Base-by-base conservation (phyloP, 2,797 vertebrate species). In the Onychomys arenicola region DNA sequence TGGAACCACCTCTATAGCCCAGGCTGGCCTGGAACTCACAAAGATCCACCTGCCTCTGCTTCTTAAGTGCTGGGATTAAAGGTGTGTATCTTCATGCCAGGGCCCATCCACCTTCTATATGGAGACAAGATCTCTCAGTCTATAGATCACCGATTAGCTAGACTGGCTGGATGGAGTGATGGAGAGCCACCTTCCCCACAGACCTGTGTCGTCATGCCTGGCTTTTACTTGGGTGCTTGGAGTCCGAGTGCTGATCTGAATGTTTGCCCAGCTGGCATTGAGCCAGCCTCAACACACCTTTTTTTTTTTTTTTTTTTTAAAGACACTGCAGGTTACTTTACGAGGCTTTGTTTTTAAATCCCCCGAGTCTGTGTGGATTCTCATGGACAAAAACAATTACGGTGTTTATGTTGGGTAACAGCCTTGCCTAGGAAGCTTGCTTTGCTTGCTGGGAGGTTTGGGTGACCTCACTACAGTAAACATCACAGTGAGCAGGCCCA, bases 381-480 rank as follows among this genome's bases (percentile, higher is more conserved):
- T 85, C 78, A 63, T 8, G 6, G 40, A 90, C 71, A 85, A 77
- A 96, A 96, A 82, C 43, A 57, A 95, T 94, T 91, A 61, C 69
- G 16, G 80, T 93, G 90, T 37, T 91, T 71, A 4, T 37, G 61
- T 71, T 81, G 87, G 87, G 90, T 25, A 76, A 63, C 27, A 21
- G 63, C 82, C 76, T 59, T 92, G 90, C 61, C 81, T 10, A 69
- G n/a, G 81, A 52, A 57, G 95, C 29, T 78, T 17, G 43, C 93
- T 76, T 75, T 59, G 85, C 94, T 82, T 81, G 83, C 89, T 52
- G 63, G 75, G 82, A 90, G 90, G 65, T 55, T 83, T 83, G 65
- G 57, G 89, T 77, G 88, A 96, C 69, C 90, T 97, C 87, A 25
- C 12, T 1, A 63, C 32, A 65, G 88, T 63, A 67, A 95, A 69